Conservation (phyloP, 2,888 invertebrate genomes). For the Caradrina clavipalpis region DNA sequence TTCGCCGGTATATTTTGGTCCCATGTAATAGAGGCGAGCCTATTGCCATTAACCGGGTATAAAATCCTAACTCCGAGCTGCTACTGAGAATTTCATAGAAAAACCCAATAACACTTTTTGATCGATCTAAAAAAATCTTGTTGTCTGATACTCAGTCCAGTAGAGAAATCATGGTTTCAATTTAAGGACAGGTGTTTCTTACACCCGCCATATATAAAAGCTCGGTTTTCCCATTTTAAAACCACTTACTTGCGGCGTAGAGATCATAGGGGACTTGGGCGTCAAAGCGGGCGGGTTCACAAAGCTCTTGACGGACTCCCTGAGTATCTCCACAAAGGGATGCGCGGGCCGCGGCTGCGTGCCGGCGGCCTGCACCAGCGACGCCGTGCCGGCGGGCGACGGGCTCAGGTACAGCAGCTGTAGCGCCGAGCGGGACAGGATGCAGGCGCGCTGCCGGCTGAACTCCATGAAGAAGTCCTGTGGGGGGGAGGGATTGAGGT, state of each 20-base stretch:
- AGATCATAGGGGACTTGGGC: slow-evolving; percentile 93
- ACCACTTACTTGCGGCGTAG: slow-evolving; percentile 91
- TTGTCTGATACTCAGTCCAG: no score
- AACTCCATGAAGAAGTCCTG: slow-evolving; percentile 98
- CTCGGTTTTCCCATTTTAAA: no score
- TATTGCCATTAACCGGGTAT: no score
- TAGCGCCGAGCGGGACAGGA: slow-evolving; percentile 97
- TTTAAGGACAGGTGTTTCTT: no score
- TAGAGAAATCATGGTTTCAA: no score
- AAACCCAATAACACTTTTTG: no score
- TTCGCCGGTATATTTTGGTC: no score
- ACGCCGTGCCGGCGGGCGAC: slow-evolving; percentile 82
- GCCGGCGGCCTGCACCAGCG: slow-evolving; percentile 74
- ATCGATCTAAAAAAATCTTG: no score
- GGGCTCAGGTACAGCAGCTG: slow-evolving; percentile 94
- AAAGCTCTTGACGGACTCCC: slow-evolving; percentile 96
- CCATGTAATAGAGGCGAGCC: no score
- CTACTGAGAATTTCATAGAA: no score
- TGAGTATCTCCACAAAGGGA: slow-evolving; percentile 94
- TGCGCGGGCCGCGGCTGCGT: slow-evolving; percentile 81
- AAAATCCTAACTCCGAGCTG: no score
- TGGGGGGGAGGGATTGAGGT: slow-evolving; percentile 27
- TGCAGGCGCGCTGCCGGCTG: slow-evolving; percentile 96
- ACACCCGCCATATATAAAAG: no score
- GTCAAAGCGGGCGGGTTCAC: slow-evolving; percentile 97